Percentiles rank a stretch among this genome's conserved stretches.
Evolutionary conservation across 2,888 invertebrate species (phyloP).

Genomic region (Dicyrtoma fusca): DNA sequence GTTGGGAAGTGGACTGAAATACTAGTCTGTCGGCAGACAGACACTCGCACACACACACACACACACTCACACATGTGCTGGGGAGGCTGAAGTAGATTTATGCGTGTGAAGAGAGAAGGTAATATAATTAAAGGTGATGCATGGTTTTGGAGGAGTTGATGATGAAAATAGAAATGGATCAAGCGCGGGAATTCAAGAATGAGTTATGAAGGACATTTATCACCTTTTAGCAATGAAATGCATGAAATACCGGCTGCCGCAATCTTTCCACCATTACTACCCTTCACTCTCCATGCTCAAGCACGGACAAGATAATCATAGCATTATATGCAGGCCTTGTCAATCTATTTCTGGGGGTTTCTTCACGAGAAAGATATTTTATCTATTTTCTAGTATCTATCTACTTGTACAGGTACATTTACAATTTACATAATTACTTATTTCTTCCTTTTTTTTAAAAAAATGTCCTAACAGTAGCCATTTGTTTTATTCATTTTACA

Average conservation of each 20-base stretch:
- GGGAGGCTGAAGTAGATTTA: constrained; percentile 18
- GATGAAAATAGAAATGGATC: constrained; percentile 56
- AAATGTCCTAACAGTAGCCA: too few relatives aligned
- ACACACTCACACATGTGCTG: constrained; percentile 16
- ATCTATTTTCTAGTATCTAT: too few relatives aligned
- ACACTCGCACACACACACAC: background rate
- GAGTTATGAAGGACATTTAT: constrained; percentile 51
- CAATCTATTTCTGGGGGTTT: too few relatives aligned
- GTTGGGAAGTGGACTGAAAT: too few relatives aligned
- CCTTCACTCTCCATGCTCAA: background rate
- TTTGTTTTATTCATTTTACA: too few relatives aligned
- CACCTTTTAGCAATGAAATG: constrained; percentile 24
- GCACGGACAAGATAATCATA: too few relatives aligned
- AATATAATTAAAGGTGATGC: constrained; percentile 56
- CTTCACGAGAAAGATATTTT: too few relatives aligned
- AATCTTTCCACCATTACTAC: background rate
- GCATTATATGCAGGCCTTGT: too few relatives aligned
- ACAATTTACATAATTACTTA: too few relatives aligned
- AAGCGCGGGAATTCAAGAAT: constrained; percentile 52
- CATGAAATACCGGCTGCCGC: background rate
- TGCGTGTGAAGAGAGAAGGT: constrained; percentile 41
- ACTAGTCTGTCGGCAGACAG: background rate
- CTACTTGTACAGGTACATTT: too few relatives aligned
- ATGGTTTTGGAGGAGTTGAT: constrained; percentile 53
- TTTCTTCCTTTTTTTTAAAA: too few relatives aligned